Evolutionary conservation across 1,140 invertebrate genomes (phyloP), one percentile per base, ranked within the genome.

Genomic region (Drosophila pectinifera): DNA sequence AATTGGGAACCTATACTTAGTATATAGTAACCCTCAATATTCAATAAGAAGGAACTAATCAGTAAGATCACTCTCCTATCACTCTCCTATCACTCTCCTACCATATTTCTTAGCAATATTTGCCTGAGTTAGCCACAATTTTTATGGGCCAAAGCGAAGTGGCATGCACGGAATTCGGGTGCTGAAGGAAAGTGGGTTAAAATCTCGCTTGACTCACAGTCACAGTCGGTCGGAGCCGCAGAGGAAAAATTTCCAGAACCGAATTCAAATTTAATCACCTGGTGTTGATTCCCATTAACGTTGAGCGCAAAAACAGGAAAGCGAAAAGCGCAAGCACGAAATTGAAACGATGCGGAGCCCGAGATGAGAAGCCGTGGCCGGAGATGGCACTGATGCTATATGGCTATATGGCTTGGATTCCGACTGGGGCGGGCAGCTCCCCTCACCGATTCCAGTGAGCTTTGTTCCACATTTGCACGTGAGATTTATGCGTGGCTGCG

Each of bases 401-500:
- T 28, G 26, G 46, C n/a, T n/a, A n/a, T n/a, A n/a, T n/a, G n/a
- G n/a, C n/a, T n/a, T n/a, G n/a, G n/a, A n/a, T n/a, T n/a, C n/a
- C n/a, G n/a, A n/a, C n/a, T n/a, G n/a, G n/a, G n/a, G n/a, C n/a
- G n/a, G n/a, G n/a, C n/a, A 77, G 77, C 67, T 34, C 31, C 8
- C 31, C 31, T 34, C 49, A 10, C 18, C 2, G 31, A 59, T 45
- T 39, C 36, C 57, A 59, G 31, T 42, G 73, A 61, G 75, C 77
- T 88, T 83, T 86, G 83, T 88, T 65, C 83, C 83, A 88, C 83
- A 83, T 86, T 86, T 83, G 81, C 83, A 79, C 80, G 82, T 78
- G 79, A 88, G 79, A 86, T 86, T 88, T 86, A 86, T 86, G 83
- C 82, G 83, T 88, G 82, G 74, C 69, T 16, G 73, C 38, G 59